Base-by-base conservation (phyloP, 1,140 invertebrate species). In the Argopecten irradians region DNA sequence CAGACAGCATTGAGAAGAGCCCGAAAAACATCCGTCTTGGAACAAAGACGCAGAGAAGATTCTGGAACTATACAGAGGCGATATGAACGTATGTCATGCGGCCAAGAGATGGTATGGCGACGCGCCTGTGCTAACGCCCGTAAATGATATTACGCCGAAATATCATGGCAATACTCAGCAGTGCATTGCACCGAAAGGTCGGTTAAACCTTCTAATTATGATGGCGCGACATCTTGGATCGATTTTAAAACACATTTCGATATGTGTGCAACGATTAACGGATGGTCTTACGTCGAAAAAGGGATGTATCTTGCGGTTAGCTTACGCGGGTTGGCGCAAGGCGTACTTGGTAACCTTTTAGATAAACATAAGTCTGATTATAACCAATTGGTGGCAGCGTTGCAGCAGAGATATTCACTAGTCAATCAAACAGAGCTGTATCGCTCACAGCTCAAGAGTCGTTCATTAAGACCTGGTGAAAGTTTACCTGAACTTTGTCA, bases 241-340 rank as follows among this genome's bases (percentile, higher is more conserved):
- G 87, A 88, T 34, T 88, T 46, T 34, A 88, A 85, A 34, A 46
- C 84, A 39, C 87, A 85, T 86, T 85, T 88, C 85, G 84, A 88
- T 82, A 35, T 83, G 35, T 88, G 84, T 85, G 35, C 84, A 39
- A 33, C 85, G n/a, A 82, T 82, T 0, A 82, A 88, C 34, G 32
- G 39, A 0, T 89, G 84, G 88, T 11, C 43, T 39, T 43, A 71
- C 8, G 34, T 34, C 28, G 87, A 88, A 36, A 86, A 86, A 22
- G 84, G 84, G 0, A 35, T 82, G n/a, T 86, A 82, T 35, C 35
- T 86, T 5, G 85, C 88, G 7, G 71, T 84, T 33, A 39, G 84
- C 32, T n/a, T 89, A 28, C 19, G 84, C 19, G 88, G 55, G 19
- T 85, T 41, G 16, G 88, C 88, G 19, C 84, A 86, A 33, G 35